These are phyloP conservation scores for Tetramorium bicarinatum DNA, from an alignment of 2,888 invertebrate genomes.

Conservation along the genomic window DNA sequence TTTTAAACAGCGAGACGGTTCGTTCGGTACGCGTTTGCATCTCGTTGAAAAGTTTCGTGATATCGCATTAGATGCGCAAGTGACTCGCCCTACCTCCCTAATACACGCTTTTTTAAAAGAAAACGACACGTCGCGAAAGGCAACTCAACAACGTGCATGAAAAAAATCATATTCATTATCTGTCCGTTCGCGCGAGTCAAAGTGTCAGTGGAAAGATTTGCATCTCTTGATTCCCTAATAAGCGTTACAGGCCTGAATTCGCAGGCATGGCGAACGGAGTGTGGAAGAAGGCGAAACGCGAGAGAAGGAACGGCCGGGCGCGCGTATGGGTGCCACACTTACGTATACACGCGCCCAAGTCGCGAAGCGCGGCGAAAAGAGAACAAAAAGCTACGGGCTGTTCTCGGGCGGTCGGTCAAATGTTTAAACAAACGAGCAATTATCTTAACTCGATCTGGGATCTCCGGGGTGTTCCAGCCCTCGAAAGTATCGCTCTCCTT, in stretches of 20 bases:
- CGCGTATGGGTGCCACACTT: constrained; percentile 27
- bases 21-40: constrained; percentile 12
- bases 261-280: background rate
- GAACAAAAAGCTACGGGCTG: constrained; percentile 72
- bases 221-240: constrained; percentile 33
- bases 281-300: constrained; percentile 25
- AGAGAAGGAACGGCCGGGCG: background rate
- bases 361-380: constrained; percentile 63
- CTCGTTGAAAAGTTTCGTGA: constrained; percentile 1
- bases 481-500: constrained; percentile 61
- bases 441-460: constrained; percentile 85
- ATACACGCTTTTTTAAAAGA: background rate
- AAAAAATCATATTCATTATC: constrained; percentile 17
- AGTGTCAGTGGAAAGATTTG: constrained; percentile 31
- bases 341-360: constrained; percentile 17
- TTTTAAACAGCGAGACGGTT: constrained; percentile 32
- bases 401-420: constrained; percentile 79
- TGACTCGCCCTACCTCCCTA: background rate
- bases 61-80: background rate
- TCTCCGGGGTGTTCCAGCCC: constrained; percentile 74
- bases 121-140: background rate
- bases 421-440: constrained; percentile 86
- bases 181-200: background rate
- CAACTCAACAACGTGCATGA: background rate
- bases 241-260: constrained; percentile 2